These are phyloP conservation scores for Drosophila insularis DNA, from an alignment of 1,140 invertebrate species.

Conservation along the genomic window DNA sequence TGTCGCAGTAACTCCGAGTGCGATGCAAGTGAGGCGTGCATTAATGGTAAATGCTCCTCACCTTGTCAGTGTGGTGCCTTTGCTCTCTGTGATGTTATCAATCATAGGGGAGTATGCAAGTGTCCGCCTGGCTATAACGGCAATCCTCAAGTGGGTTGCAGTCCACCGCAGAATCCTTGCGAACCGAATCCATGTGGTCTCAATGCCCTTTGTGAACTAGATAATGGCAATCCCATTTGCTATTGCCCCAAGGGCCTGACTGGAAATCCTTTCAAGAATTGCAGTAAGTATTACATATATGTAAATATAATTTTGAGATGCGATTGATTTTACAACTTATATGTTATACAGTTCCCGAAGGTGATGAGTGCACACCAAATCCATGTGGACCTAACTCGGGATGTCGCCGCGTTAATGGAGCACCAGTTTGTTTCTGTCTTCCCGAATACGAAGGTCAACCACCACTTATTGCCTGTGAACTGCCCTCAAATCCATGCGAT, in stretches of 20 bases:
- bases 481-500: conserved; percentile 88
- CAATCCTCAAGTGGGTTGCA: conserved; percentile 86
- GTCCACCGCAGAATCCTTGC: conserved; percentile 88
- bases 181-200: conserved; percentile 92
- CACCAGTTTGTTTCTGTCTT: conserved; percentile 91
- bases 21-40: conserved; percentile 87
- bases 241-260: conserved; percentile 94
- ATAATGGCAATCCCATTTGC: conserved; percentile 93
- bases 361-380: conserved; percentile 91
- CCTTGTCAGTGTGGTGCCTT: conserved; percentile 90
- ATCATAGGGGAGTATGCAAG: conserved; percentile 89
- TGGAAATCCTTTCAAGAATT: conserved; percentile 95
- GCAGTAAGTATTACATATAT: conserved; percentile 91
- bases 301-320: not conserved
- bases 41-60: conserved; percentile 88
- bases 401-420: conserved; percentile 88
- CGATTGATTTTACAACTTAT: no score
- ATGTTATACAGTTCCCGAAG: conserved; percentile 89
- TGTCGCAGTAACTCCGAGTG: conserved; percentile 89
- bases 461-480: conserved; percentile 85
- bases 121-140: conserved; percentile 90
- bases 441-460: conserved; percentile 95
- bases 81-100: conserved; percentile 89
- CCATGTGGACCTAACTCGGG: conserved; percentile 92
- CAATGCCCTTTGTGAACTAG: conserved; percentile 92